Conservation (phyloP, 2,797 vertebrate genomes). For the Phoeniculus purpureus region DNA sequence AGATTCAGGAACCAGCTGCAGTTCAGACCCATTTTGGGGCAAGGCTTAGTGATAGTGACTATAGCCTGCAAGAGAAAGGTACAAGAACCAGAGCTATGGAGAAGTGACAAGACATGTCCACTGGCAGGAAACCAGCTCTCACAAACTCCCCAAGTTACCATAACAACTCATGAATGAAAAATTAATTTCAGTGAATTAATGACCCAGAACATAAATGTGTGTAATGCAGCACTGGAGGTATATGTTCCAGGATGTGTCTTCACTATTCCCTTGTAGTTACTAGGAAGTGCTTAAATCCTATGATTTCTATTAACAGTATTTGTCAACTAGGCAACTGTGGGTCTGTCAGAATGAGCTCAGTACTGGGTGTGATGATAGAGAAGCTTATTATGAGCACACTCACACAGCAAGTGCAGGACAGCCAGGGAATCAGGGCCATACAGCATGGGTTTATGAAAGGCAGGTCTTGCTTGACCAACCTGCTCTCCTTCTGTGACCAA, state of each 20-base stretch:
- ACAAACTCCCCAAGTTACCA: background rate
- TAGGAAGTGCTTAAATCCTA: background rate
- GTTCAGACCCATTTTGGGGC: background rate
- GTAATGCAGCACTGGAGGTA: background rate
- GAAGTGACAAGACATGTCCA: background rate
- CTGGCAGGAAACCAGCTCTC: background rate
- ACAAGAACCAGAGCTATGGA: background rate
- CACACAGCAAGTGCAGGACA: no score
- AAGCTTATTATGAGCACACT: no score
- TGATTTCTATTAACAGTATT: background rate
- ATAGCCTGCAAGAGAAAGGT: background rate
- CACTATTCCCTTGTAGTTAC: background rate
- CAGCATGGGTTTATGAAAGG: no score
- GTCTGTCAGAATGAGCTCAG: no score
- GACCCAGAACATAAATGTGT: background rate
- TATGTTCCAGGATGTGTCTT: background rate
- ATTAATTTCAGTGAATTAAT: background rate
- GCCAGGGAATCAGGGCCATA: no score
- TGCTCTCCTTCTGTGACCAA: no score
- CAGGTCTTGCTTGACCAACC: no score
- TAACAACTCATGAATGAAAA: background rate
- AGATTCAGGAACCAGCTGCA: background rate
- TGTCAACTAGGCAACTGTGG: no score
- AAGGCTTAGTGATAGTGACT: fast-evolving
- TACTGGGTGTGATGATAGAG: no score